Evolutionary conservation across 2,113 vertebrate species (phyloP).

Genomic region (Pimephales promelas): DNA sequence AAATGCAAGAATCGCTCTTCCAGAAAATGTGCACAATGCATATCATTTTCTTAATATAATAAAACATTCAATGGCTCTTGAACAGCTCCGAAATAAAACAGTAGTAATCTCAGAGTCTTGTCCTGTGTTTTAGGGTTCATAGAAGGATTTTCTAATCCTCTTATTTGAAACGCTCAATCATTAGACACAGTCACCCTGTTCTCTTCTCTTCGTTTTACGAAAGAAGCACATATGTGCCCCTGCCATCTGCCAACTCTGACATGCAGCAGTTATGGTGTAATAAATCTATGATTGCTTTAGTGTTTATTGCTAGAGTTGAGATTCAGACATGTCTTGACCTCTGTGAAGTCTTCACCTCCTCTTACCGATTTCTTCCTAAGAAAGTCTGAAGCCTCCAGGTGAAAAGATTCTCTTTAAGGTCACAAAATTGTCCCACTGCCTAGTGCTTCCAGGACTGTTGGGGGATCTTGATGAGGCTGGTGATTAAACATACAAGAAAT

Average conservation of each 20-base stretch:
- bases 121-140: conserved; percentile 35
- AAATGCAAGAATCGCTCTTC: conserved; percentile 23
- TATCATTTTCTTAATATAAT: not conserved
- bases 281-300: not conserved
- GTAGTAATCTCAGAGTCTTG: conserved; percentile 45
- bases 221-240: conserved; percentile 18
- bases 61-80: conserved; percentile 26
- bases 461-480: conserved; percentile 5
- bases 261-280: not conserved
- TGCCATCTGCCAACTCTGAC: conserved; percentile 24
- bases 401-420: conserved; percentile 31
- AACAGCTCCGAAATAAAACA: conserved; percentile 53
- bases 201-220: conserved; percentile 6
- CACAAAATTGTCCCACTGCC: conserved; percentile 18
- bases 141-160: conserved; percentile 36
- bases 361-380: not conserved
- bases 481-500: conserved; percentile 33
- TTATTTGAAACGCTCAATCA: conserved; percentile 21
- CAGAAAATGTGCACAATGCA: not conserved
- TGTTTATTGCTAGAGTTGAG: not conserved
- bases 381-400: conserved; percentile 7
- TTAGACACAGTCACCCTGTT: conserved; percentile 22
- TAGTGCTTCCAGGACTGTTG: conserved; percentile 12
- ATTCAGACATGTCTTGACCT: conserved; percentile 14
- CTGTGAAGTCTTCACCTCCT: conserved; percentile 5